These are phyloP conservation scores for Lordiphosa mommai DNA, from an alignment of 1,140 invertebrate genomes.

Conservation along the genomic window DNA sequence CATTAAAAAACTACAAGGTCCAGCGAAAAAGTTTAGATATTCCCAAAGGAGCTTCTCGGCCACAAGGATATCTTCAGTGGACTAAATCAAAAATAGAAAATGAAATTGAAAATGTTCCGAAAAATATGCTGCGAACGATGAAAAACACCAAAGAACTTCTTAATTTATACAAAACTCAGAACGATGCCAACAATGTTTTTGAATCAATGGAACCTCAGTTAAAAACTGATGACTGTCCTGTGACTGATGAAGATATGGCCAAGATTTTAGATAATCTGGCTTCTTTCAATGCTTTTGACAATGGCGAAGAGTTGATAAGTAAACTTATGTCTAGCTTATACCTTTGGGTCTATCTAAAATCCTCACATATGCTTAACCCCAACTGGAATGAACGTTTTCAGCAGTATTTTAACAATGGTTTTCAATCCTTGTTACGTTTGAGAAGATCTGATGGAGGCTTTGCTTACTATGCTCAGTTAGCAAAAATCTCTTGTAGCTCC, in stretches of 20 bases:
- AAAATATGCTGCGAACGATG: no score
- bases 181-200: no score
- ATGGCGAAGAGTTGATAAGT: constrained; percentile 23
- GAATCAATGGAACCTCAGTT: no score
- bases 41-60: no score
- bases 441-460: constrained; percentile 3
- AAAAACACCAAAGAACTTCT: neutral
- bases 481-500: constrained; percentile 2
- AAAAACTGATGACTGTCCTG: constrained; percentile 3
- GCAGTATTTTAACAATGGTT: constrained; percentile 15
- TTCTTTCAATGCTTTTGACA: neutral
- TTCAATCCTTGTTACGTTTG: constrained; percentile 14
- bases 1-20: no score
- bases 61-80: no score
- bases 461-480: neutral
- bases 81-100: no score
- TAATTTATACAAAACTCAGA: no score
- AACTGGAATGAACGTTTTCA: neutral
- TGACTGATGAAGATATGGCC: neutral
- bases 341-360: constrained; percentile 7
- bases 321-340: constrained; percentile 14
- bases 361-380: neutral
- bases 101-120: no score
- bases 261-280: neutral
- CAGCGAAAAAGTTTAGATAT: no score